These are phyloP conservation scores for Himantopus leucocephalus DNA, from an alignment of 2,113 vertebrate genomes.

Conservation along the genomic window DNA sequence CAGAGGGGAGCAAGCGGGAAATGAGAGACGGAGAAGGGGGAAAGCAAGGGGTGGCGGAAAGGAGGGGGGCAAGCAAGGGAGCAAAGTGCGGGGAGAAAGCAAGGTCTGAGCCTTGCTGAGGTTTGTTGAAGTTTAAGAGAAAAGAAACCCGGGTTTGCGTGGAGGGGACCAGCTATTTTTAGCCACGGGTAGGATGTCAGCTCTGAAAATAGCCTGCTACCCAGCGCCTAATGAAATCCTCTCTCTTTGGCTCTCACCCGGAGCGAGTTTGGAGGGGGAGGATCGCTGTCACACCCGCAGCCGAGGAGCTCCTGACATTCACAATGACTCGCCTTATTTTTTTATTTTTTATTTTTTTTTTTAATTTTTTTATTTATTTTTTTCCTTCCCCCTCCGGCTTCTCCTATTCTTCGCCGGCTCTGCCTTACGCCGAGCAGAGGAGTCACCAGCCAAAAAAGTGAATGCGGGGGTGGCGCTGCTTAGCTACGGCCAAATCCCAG, in stretches of 20 bases:
- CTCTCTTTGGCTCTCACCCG: conserved; percentile 67
- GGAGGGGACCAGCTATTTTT: conserved; percentile 73
- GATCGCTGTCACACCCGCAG: conserved; percentile 36
- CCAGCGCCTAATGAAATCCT: conserved; percentile 71
- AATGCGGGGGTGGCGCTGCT: conserved; percentile 39
- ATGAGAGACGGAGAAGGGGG: background rate
- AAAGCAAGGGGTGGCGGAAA: background rate
- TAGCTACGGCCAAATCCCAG: conserved; percentile 60
- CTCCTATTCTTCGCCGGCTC: conserved; percentile 29
- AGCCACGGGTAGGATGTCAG: conserved; percentile 75
- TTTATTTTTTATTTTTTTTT: background rate
- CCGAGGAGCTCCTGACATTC: conserved; percentile 60
- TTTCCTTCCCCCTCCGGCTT: background rate
- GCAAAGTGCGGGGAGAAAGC: background rate
- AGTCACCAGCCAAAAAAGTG: conserved; percentile 58
- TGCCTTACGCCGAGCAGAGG: conserved; percentile 49
- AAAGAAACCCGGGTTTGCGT: conserved; percentile 67
- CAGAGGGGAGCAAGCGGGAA: background rate
- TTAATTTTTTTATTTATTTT: background rate
- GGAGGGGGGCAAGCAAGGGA: background rate
- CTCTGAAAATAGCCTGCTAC: conserved; percentile 76
- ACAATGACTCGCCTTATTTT: conserved; percentile 29
- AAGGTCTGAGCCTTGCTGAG: conserved; percentile 15
- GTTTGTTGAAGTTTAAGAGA: conserved; percentile 66
- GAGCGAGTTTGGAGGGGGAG: conserved; percentile 42